Base-by-base conservation (phyloP, 2,113 vertebrate species). In the Falcunculus frontatus region DNA sequence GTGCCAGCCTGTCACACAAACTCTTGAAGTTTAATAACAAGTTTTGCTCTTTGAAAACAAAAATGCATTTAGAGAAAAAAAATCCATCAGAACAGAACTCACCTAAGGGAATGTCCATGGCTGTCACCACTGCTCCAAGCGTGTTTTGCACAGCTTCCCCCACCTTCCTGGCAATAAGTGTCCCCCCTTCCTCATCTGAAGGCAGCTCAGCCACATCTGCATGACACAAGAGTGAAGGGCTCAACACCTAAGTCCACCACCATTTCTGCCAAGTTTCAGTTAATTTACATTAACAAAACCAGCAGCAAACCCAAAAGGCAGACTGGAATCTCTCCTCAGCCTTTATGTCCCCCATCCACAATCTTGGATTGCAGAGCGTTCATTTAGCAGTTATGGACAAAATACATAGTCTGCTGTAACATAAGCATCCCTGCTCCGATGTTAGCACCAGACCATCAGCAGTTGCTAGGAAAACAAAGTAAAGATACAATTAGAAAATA, bases 111-210 rank as follows among this genome's bases (percentile, higher is more conserved):
- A 99, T 99, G 98, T 99, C 99, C 35, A 99, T 99, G 81, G 99
- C 99, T 59, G 99, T 99, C 72, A 99, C 99, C 63, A 99, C 99
- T 1, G 99, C 99, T 91, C 99, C 99, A 46, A 99, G 96, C 1
- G 99, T 99, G 97, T 98, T 99, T 98, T 99, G 99, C 76, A 99
- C 99, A 12, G 98, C 99, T 87, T 99, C 99, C 11, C 99, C 99
- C 33, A 99, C 99, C 96, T 99, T 99, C 96, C 99, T 98, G 84
- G 99, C 99, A 33, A 99, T 99, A 95, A 99, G 97, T 0, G 99
- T 99, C 14, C 99, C 98, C 0, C 99, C 98, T 97, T 99, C 99
- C 23, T 99, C 99, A 25, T 99, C 99, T 53, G 98, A 98, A 96
- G 98, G 98, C 27, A 97, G 97, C 35, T 99, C 98, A 46, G 98